phyloP scores from a whole-genome alignment of 2,797 vertebrate genomes.

The Oceanodroma leucorhoa region DNA sequence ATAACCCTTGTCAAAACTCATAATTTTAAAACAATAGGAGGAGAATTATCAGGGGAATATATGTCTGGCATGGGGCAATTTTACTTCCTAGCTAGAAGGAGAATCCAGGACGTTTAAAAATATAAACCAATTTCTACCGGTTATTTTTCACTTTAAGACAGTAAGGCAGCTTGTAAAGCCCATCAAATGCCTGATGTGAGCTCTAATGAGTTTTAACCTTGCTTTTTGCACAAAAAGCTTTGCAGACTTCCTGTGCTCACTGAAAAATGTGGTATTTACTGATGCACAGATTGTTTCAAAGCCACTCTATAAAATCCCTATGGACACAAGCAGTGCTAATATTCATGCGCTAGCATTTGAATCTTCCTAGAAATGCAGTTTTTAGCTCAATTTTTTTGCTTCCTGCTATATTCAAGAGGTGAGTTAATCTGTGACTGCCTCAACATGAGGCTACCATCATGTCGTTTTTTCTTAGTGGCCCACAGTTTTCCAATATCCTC shows the following conservation, averaged over 20 bases:
- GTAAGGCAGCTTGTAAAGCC: constrained; percentile 10
- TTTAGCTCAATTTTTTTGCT: constrained; percentile 6
- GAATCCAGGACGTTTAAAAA: constrained; percentile 40
- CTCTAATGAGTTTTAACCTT: constrained; percentile 59
- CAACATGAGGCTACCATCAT: neutral
- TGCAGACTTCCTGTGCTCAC: constrained; percentile 42
- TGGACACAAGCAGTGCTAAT: constrained; percentile 23
- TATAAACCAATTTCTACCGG: constrained; percentile 14
- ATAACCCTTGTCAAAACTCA: constrained; percentile 29
- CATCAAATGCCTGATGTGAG: constrained; percentile 53
- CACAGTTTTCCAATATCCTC: neutral
- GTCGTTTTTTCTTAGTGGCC: neutral
- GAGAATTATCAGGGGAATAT: neutral
- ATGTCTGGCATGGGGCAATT: neutral
- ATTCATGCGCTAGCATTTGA: neutral
- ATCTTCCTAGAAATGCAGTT: neutral
- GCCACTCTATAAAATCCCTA: constrained; percentile 49
- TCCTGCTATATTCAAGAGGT: neutral
- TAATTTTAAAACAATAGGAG: constrained; percentile 1
- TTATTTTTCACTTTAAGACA: constrained; percentile 51
- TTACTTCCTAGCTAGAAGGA: neutral
- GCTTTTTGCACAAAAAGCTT: constrained; percentile 59
- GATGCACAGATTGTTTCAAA: constrained; percentile 40
- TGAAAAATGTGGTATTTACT: constrained; percentile 49
- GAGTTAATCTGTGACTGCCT: constrained; percentile 21